These are phyloP conservation scores for Chloroclysta siterata DNA, from an alignment of 2,888 invertebrate species.

Conservation along the genomic window DNA sequence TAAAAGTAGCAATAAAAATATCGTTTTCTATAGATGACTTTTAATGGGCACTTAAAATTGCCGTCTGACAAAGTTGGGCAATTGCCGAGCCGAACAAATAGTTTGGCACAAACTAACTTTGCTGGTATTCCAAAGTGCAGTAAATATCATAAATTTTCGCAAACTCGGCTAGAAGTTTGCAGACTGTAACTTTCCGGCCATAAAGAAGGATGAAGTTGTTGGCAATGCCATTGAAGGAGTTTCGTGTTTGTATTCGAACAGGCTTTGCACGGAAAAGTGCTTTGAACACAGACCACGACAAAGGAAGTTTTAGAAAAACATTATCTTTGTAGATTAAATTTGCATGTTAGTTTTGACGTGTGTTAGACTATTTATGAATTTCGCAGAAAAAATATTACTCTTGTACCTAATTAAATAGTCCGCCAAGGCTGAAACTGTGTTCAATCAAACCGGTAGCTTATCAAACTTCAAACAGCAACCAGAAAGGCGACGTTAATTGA, in stretches of 20 bases:
- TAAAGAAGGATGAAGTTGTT: slow-evolving; percentile 48
- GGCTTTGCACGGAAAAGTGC: slow-evolving; percentile 21
- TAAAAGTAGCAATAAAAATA: too few species aligned
- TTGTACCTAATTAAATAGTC: slow-evolving; percentile 13
- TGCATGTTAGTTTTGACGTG: neutral
- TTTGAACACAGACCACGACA: slow-evolving; percentile 28
- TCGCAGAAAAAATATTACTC: neutral
- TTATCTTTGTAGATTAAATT: neutral
- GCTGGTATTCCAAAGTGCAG: slow-evolving; percentile 45
- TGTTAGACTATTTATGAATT: neutral
- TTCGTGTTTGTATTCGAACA: slow-evolving; percentile 33
- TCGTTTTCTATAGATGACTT: slow-evolving; percentile 1
- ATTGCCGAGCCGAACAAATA: slow-evolving; percentile 30
- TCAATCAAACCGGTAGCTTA: slow-evolving; percentile 39
- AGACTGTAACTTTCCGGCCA: slow-evolving; percentile 55
- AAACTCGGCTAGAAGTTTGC: slow-evolving; percentile 58
- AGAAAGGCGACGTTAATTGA: slow-evolving; percentile 72
- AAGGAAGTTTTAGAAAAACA: slow-evolving; percentile 26
- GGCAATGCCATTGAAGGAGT: slow-evolving; percentile 41
- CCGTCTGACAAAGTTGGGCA: slow-evolving; percentile 19
- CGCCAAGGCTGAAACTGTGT: slow-evolving; percentile 28
- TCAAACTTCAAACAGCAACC: slow-evolving; percentile 62
- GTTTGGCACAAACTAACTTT: slow-evolving; percentile 52
- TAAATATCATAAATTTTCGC: slow-evolving; percentile 56
- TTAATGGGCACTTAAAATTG: slow-evolving; percentile 18